Conservation (phyloP, 2,797 vertebrate species). For the Myotis planiceps region DNA sequence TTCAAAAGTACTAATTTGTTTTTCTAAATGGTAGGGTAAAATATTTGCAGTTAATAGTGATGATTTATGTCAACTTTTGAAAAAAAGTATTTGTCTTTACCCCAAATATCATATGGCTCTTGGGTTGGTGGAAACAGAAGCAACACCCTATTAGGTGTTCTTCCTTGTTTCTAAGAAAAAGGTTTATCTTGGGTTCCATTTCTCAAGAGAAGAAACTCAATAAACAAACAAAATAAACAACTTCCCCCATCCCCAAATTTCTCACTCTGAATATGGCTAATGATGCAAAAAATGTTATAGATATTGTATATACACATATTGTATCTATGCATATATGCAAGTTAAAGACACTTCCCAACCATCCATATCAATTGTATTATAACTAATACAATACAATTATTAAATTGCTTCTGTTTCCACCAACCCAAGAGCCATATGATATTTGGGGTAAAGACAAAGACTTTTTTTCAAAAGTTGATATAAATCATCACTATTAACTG, state of each 20-base stretch:
- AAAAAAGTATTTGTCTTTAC: background rate
- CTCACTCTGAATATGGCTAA: background rate
- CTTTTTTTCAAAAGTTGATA: background rate
- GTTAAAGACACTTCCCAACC: background rate
- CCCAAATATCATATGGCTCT: background rate
- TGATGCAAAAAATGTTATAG: background rate
- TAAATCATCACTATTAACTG: background rate
- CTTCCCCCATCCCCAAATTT: background rate
- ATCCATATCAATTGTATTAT: background rate
- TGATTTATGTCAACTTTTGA: constrained; percentile 1
- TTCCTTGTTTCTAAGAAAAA: background rate
- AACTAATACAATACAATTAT: too few species aligned
- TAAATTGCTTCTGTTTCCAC: background rate
- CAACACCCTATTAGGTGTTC: background rate
- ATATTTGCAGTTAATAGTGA: background rate
- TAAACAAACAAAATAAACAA: background rate
- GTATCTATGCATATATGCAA: background rate
- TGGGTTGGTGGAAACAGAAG: background rate
- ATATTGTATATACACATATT: background rate
- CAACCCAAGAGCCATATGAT: background rate
- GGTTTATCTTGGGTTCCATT: background rate
- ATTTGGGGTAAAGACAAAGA: background rate
- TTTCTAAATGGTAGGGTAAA: background rate
- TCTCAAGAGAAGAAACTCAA: background rate
- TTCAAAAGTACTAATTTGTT: background rate